Percentiles rank a stretch among this genome's conserved stretches.
Evolutionary conservation across 2,113 vertebrate species (phyloP).

Genomic region (Caranx ignobilis): DNA sequence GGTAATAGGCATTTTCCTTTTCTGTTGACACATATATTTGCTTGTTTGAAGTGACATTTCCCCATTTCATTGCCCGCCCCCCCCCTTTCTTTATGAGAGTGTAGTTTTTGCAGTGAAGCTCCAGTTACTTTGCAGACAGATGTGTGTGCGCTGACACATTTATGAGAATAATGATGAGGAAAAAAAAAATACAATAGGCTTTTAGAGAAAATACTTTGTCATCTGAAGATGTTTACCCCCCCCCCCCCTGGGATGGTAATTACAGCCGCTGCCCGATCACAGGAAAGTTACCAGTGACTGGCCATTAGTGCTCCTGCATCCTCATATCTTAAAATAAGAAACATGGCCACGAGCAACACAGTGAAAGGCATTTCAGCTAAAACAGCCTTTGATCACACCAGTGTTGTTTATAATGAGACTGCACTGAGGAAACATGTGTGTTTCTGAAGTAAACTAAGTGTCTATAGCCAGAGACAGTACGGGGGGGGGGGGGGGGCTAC

Average conservation of each 20-base stretch:
- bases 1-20: too few relatives aligned
- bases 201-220: not conserved
- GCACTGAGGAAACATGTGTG: not conserved
- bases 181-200: not conserved
- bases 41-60: too few relatives aligned
- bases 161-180: not conserved
- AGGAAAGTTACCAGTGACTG: not conserved
- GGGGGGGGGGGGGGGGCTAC: too few relatives aligned
- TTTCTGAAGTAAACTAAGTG: too few relatives aligned
- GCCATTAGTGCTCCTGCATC: not conserved
- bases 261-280: not conserved
- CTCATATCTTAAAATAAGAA: not conserved
- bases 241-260: not conserved
- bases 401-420: not conserved
- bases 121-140: not conserved
- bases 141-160: not conserved
- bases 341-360: not conserved
- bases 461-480: too few relatives aligned
- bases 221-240: not conserved
- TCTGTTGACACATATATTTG: too few relatives aligned
- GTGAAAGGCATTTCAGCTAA: not conserved
- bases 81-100: too few relatives aligned
- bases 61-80: too few relatives aligned
- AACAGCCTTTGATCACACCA: too few relatives aligned
- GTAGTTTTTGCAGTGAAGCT: not conserved